Evolutionary conservation across 2,797 vertebrate species (phyloP), one percentile per base, ranked within the genome.

Genomic region (Enteromius treurensis): DNA sequence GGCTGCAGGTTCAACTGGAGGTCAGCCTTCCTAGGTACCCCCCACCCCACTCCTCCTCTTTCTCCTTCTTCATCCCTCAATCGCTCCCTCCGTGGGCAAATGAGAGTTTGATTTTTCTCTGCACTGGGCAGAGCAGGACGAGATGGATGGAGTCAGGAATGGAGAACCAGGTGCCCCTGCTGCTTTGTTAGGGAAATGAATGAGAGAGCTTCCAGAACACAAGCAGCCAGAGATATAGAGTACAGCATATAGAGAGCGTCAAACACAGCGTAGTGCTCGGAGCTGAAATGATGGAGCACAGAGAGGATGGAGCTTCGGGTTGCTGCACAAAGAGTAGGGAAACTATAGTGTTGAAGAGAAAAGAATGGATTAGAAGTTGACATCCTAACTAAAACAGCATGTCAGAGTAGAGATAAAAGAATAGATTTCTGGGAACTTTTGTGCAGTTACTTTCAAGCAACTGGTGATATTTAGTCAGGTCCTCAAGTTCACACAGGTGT

Each of bases 131-230:
- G 95, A 93, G 93, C 94, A 95, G 93, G 92, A 94, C 93, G 95
- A 96, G 95, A 96, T 96, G 95, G 95, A 96, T 96, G 95, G 95
- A 95, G 95, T 95, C 95, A 95, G 95, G 94, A 95, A 95, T 94
- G 80, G 93, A 92, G 93, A 94, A 91, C 94, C 92, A 95, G 95
- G 90, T 95, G 94, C 94, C 95, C 95, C 93, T 87, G 93, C 95
- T 96, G 95, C 96, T 96, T 96, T 96, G 95, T 96, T 96, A 96
- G 94, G 94, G 95, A 96, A 96, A 97, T 95, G 95, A 95, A 97
- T 96, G 95, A 93, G 91, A 92, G 82, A 65, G 80, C 93, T 93
- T 94, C 92, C 91, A 94, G 90, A 95, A 94, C 92, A 93, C 92
- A 94, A 94, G 94, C 95, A 95, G 93, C 93, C 92, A 79, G 92